Conservation (phyloP, 2,113 vertebrate species). For the Albula glossodonta region DNA sequence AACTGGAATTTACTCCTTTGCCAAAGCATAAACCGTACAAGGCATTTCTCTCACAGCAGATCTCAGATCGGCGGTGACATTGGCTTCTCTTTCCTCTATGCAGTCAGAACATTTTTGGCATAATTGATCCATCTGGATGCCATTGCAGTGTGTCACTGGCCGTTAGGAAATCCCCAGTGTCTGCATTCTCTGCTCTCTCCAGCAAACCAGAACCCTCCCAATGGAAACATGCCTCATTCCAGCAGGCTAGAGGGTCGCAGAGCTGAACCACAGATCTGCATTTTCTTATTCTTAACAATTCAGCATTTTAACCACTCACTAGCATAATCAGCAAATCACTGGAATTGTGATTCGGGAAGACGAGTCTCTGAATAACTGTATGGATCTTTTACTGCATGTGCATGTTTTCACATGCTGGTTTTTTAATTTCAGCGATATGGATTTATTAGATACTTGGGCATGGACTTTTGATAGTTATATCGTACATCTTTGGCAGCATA, state of each 20-base stretch:
- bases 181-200: slow-evolving; percentile 51
- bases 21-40: not conserved
- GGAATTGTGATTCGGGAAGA: not conserved
- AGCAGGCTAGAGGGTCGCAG: not conserved
- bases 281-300: not conserved
- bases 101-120: not conserved
- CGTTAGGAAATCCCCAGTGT: slow-evolving; percentile 70
- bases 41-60: not conserved
- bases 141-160: slow-evolving; percentile 65
- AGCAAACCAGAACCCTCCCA: not conserved
- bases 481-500: not conserved
- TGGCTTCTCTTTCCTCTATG: not conserved
- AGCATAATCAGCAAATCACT: not conserved
- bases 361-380: not conserved
- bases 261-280: not conserved
- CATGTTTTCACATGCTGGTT: not conserved
- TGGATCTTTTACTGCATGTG: not conserved
- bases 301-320: not conserved
- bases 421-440: not conserved
- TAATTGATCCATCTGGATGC: slow-evolving; percentile 62
- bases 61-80: not conserved
- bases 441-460: not conserved
- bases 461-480: not conserved
- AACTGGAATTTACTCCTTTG: no score
- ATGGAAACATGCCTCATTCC: not conserved